Evolutionary conservation across 2,888 invertebrate genomes (phyloP), one percentile per base, ranked within the genome.

Genomic region (Euspilapteryx auroguttella): DNA sequence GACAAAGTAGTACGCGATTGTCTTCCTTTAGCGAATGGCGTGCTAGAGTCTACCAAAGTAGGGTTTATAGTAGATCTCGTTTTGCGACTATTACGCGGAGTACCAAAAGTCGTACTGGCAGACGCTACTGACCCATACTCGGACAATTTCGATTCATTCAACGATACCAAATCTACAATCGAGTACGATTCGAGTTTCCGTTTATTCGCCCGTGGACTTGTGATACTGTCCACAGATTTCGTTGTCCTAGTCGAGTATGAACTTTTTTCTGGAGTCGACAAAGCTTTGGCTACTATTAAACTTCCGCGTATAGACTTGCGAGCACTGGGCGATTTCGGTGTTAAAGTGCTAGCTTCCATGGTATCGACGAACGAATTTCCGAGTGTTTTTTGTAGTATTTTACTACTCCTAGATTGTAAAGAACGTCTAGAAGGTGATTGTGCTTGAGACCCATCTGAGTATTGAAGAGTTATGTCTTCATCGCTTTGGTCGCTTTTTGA

Each of bases 161-260:
- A 28, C 0, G 69, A 66, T 0, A 71, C 58, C 4, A 71, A 37
- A 32, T 73, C 71, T 0, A 71, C 68, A 2, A 69, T 55, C 1
- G 73, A 68, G 35, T 66, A 69, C 0, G 62, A 45, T 27, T 69
- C 65, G 12, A 55, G 29, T 13, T 51, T 43, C n/a, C 32, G 34
- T 3, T 28, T 32, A 14, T 50, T 53, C 14, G 7, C 25, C 17
- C 3, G 25, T 13, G 9, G 24, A 24, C 10, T 24, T 14, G 8
- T 17, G 5, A 8, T 17, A 6, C 8, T 8, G 8, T 6, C 5
- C 17, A 17, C 8, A 6, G 17, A 17, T 17, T 17, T 17, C 17
- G 17, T 6, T 17, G 5, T 17, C 8, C 17, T 17, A 6, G 17
- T 17, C n/a, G n/a, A n/a, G n/a, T n/a, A n/a, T 17, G 17, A 6